A percentile compares a stretch with the other conserved stretches of the same genome.
These are phyloP conservation scores for Prosapia bicincta DNA, from an alignment of 2,888 invertebrate species.

Conservation along the genomic window DNA sequence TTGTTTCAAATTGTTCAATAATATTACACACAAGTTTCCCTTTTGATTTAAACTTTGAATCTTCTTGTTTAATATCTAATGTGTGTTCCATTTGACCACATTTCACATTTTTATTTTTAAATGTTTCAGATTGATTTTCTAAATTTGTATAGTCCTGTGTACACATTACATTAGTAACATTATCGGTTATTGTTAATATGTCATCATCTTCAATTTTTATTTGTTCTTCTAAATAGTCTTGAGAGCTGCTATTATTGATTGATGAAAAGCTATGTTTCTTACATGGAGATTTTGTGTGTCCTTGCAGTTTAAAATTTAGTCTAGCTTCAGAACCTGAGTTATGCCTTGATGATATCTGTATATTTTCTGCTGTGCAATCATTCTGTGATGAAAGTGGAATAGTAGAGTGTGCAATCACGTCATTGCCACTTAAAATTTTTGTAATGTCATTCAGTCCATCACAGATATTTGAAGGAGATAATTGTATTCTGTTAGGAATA, in stretches of 20 bases:
- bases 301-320: conserved; percentile 7
- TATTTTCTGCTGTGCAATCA: neutral
- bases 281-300: conserved; percentile 17
- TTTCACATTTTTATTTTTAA: neutral
- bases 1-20: conserved; percentile 15
- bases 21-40: conserved; percentile 12
- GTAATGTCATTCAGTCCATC: neutral
- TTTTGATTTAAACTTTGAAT: neutral
- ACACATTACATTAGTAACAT: neutral
- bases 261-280: conserved; percentile 14
- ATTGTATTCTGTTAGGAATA: neutral
- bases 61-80: neutral
- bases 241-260: neutral
- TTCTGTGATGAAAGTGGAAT: neutral
- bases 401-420: neutral
- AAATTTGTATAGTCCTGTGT: neutral
- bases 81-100: neutral
- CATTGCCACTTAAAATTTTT: neutral
- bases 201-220: conserved; percentile 3
- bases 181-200: neutral
- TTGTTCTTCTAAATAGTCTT: neutral
- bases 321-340: conserved; percentile 13
- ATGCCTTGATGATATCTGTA: neutral
- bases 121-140: neutral
- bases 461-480: neutral